Conservation (phyloP, 2,113 vertebrate genomes). For the Kryptolebias marmoratus region DNA sequence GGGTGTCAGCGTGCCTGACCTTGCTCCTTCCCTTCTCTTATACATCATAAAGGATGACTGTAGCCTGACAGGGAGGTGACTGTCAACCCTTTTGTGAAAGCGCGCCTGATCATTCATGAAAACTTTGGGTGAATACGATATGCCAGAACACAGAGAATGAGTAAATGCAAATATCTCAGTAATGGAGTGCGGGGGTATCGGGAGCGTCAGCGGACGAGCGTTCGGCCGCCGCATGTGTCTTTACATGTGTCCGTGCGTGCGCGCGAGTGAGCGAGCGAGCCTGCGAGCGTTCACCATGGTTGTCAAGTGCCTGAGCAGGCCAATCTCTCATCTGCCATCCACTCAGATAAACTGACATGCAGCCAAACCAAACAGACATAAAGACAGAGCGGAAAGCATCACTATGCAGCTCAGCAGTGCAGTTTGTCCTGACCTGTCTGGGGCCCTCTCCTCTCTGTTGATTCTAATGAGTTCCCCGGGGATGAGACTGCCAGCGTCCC, state of each 20-base stretch:
- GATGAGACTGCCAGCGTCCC: conserved; percentile 60
- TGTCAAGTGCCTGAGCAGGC: conserved; percentile 63
- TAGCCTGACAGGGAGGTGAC: conserved; percentile 46
- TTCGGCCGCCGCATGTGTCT: background rate
- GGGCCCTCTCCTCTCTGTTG: conserved; percentile 63
- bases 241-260: conserved; percentile 14
- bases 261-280: background rate
- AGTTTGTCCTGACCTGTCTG: conserved; percentile 77
- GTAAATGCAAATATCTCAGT: background rate
- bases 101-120: conserved; percentile 18
- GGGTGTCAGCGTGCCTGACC: conserved; percentile 39
- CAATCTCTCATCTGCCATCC: conserved; percentile 70
- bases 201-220: background rate
- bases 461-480: conserved; percentile 80
- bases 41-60: conserved; percentile 48
- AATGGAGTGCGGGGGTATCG: background rate
- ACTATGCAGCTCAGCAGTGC: conserved; percentile 73
- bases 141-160: background rate
- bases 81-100: conserved; percentile 41
- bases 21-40: conserved; percentile 27
- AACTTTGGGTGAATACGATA: background rate
- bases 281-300: conserved; percentile 44
- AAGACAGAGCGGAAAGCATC: conserved; percentile 72
- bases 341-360: conserved; percentile 48
- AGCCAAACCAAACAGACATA: conserved; percentile 59